Evolutionary conservation across 2,113 vertebrate species (phyloP).

Genomic region (Cervus canadensis): DNA sequence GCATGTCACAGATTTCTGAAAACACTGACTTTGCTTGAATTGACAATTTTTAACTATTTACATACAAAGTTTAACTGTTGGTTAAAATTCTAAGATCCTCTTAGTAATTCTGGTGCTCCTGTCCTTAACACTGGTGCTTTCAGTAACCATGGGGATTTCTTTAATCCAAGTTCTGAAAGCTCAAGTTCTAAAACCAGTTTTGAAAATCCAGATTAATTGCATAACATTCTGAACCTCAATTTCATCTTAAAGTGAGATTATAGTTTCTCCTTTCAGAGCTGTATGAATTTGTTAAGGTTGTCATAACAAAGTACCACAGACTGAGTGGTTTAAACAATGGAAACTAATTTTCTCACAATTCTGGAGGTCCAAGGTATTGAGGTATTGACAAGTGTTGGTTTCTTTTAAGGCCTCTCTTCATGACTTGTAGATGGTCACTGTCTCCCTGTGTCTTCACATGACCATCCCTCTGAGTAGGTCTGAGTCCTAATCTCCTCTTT

Average conservation of each 20-base stretch:
- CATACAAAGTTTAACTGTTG: not conserved
- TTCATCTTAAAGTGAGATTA: not conserved
- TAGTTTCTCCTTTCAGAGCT: not conserved
- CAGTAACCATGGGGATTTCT: not conserved
- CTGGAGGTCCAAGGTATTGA: not conserved
- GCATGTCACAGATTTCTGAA: not conserved
- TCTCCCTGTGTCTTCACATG: not conserved
- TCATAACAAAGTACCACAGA: not conserved
- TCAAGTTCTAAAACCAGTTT: not conserved
- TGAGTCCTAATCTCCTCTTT: not conserved
- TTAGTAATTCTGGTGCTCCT: not conserved
- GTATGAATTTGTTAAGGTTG: not conserved
- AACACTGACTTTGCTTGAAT: not conserved
- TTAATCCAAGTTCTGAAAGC: not conserved
- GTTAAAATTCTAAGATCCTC: not conserved
- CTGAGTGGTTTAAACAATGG: not conserved
- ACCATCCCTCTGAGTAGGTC: not conserved
- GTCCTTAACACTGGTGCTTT: not conserved
- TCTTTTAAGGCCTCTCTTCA: not conserved
- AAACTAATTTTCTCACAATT: not conserved
- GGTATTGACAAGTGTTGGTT: not conserved
- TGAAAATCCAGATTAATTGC: not conserved
- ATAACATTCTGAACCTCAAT: not conserved
- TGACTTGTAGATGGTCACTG: not conserved
- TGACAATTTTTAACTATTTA: not conserved